Base-by-base conservation (phyloP, 2,113 vertebrate species). In the Stegostoma tigrinum region DNA sequence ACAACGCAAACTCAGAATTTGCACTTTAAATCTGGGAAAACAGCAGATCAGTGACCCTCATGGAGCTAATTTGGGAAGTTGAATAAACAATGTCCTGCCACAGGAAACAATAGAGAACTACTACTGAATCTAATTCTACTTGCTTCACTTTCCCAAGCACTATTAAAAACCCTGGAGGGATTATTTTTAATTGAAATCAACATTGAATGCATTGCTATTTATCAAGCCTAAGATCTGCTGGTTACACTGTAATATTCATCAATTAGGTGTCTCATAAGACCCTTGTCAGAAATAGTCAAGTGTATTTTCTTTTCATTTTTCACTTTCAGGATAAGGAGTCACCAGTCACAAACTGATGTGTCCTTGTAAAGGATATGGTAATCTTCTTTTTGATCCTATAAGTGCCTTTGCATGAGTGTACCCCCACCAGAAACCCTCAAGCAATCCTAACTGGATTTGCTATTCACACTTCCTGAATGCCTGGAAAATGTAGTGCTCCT, bases 91-190 rank as follows among this genome's bases (percentile, higher is more conserved):
- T 0, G 96, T 97, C 96, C 97, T 97, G 96, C 95, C 96, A 96
- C 96, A 96, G 97, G 97, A 97, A 97, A 97, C 96, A 97, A 97
- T 97, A 96, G 96, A 96, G 95, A 96, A 95, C 95, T 96, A 96
- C 96, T 95, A 96, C 91, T 87, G 80, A 96, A 89, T 5, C 72
- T 95, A 95, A 96, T 96, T 96, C 96, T 96, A 97, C 96, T 96
- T 96, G 1, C 90, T 85, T 96, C 96, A 95, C 66, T 96, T 96
- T 96, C 96, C 96, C 96, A 96, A 97, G 66, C 42, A 95, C 86
- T 34, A 52, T 45, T 72, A 67, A 95, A 95, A 95, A 72, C 42
- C 30, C 45, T 52, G 27, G 24, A 24, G 24, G 45, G 45, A 34
- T 52, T 95, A 38, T 94, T 95, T 95, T 95, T 30, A 95, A 70